phyloP scores from a whole-genome alignment of 2,113 vertebrate genomes.

The Camelus bactrianus region DNA sequence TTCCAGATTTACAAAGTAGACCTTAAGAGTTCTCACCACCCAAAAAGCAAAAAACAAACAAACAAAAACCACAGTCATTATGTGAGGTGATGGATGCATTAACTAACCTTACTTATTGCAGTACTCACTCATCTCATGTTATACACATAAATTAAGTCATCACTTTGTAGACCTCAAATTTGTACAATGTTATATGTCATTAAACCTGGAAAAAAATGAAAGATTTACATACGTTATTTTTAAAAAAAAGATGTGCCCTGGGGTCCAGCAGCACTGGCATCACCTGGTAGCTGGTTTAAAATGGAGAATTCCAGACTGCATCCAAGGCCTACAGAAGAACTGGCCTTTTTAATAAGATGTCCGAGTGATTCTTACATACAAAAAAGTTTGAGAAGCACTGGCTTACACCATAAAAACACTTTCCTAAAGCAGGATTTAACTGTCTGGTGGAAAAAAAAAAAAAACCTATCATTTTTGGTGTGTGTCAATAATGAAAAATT shows the following conservation, averaged over 20 bases:
- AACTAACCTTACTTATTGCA: background rate
- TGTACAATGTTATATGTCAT: background rate
- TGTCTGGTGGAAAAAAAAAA: background rate
- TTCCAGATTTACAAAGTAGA: background rate
- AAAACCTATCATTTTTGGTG: too few species aligned
- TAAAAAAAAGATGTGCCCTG: background rate
- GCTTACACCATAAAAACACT: background rate
- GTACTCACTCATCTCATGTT: background rate
- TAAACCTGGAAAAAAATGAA: background rate
- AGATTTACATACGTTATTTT: background rate
- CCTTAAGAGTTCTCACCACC: background rate
- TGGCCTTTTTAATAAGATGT: background rate
- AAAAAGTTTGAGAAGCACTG: background rate
- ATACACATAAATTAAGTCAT: background rate
- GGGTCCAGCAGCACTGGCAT: background rate
- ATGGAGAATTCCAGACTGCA: background rate
- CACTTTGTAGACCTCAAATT: background rate
- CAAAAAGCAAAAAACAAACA: background rate
- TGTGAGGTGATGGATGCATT: background rate
- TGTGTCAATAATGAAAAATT: background rate
- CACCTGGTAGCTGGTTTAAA: background rate
- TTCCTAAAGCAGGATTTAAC: background rate
- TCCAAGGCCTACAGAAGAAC: background rate
- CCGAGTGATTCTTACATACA: background rate
- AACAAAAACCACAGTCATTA: background rate